phyloP scores from a whole-genome alignment of 2,797 vertebrate genomes.

The Oreonectes daqikongensis region DNA sequence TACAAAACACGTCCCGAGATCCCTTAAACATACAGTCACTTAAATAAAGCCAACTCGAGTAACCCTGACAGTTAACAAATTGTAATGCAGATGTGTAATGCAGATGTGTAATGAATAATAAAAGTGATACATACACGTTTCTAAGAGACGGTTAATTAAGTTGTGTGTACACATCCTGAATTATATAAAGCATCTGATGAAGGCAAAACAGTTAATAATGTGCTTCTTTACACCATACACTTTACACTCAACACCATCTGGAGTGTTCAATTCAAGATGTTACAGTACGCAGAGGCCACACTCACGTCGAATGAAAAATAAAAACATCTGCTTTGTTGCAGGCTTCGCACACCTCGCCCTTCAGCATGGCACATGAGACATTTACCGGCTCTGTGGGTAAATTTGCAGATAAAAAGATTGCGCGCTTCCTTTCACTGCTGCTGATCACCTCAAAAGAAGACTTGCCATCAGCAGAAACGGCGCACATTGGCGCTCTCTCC shows the following conservation, averaged over 20 bases:
- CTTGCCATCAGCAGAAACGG: constrained; percentile 3
- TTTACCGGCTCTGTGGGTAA: neutral
- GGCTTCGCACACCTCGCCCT: neutral
- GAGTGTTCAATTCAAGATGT: neutral
- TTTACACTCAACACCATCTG: neutral
- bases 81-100: too few species aligned
- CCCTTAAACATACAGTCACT: too few species aligned
- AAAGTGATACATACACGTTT: too few species aligned
- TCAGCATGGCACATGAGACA: neutral
- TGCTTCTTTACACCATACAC: neutral
- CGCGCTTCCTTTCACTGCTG: neutral
- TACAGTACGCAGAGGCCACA: neutral
- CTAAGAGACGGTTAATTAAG: too few species aligned
- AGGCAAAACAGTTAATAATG: neutral
- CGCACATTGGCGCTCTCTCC: neutral
- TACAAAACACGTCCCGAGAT: too few species aligned
- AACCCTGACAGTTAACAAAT: neutral
- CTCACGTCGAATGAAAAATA: neutral
- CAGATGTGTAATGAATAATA: too few species aligned
- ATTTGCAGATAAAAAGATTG: neutral
- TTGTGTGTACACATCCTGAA: neutral
- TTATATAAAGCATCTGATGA: neutral
- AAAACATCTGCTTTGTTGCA: neutral
- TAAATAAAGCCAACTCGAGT: too few species aligned
- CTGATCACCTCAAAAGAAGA: constrained; percentile 1